phyloP scores from a whole-genome alignment of 1,140 invertebrate genomes.

The Diabrotica virgifera region DNA sequence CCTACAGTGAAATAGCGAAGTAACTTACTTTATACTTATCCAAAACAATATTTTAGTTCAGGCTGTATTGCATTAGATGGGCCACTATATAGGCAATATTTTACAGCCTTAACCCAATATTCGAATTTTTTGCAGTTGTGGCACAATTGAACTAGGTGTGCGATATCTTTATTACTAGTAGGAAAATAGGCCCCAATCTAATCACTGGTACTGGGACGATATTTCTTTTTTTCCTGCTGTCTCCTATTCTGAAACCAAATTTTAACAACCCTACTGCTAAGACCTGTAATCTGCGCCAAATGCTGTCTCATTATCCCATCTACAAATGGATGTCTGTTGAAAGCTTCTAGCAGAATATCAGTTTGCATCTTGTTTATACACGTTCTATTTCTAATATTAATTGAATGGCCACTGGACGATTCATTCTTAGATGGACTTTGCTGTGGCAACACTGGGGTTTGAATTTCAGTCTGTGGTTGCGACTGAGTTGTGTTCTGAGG shows the following conservation, averaged over 20 bases:
- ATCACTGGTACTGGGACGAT: not conserved
- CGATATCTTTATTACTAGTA: too few relatives aligned
- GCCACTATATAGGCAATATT: too few relatives aligned
- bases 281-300: not conserved
- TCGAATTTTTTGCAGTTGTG: too few relatives aligned
- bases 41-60: too few relatives aligned
- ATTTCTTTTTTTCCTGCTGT: not conserved
- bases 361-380: not conserved
- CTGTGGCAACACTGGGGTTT: not conserved
- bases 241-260: slow-evolving; percentile 13
- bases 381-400: not conserved
- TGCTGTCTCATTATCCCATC: not conserved
- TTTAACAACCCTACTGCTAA: slow-evolving; percentile 7
- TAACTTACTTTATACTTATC: too few relatives aligned
- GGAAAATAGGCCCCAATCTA: too few relatives aligned
- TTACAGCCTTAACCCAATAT: too few relatives aligned
- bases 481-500: not conserved
- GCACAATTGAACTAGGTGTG: too few relatives aligned
- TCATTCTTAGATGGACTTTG: not conserved
- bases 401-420: too few relatives aligned
- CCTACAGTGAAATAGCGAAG: too few relatives aligned
- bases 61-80: too few relatives aligned
- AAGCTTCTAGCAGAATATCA: not conserved
- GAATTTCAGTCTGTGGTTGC: not conserved
- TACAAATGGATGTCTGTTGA: not conserved